A percentile compares a stretch with the other conserved stretches of the same genome.
Evolutionary conservation across 2,888 invertebrate species (phyloP).

Genomic region (Ichneumon xanthorius): DNA sequence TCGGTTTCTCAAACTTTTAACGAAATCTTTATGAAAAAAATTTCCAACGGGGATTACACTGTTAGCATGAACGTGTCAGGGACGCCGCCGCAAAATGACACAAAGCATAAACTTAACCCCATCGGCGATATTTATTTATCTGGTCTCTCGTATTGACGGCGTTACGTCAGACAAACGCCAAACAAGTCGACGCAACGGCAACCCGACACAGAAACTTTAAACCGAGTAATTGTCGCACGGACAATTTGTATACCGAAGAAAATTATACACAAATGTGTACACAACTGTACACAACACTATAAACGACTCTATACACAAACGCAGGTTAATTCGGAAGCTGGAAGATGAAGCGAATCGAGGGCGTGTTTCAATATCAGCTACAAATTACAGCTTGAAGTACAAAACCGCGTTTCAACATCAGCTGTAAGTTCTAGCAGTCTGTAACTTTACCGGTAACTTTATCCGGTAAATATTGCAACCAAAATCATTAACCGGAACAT

Average conservation of each 20-base stretch:
- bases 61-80: not conserved
- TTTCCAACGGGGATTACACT: not conserved
- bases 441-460: not conserved
- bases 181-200: not conserved
- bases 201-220: not conserved
- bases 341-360: not conserved
- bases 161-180: not conserved
- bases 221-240: not conserved
- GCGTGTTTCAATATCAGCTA: not conserved
- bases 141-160: not conserved
- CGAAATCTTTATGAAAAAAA: not conserved
- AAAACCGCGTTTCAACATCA: not conserved
- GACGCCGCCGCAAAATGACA: slow-evolving; percentile 21
- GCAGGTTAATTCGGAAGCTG: not conserved
- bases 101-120: slow-evolving; percentile 34
- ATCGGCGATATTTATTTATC: not conserved
- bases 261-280: not conserved
- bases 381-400: not conserved
- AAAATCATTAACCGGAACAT: too few relatives aligned
- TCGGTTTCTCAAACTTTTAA: not conserved
- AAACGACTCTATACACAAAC: not conserved
- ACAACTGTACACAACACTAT: not conserved
- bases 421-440: not conserved
- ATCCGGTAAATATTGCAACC: too few relatives aligned
- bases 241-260: not conserved